Evolutionary conservation across 2,888 invertebrate genomes (phyloP).

Genomic region (Bellardia bayeri): DNA sequence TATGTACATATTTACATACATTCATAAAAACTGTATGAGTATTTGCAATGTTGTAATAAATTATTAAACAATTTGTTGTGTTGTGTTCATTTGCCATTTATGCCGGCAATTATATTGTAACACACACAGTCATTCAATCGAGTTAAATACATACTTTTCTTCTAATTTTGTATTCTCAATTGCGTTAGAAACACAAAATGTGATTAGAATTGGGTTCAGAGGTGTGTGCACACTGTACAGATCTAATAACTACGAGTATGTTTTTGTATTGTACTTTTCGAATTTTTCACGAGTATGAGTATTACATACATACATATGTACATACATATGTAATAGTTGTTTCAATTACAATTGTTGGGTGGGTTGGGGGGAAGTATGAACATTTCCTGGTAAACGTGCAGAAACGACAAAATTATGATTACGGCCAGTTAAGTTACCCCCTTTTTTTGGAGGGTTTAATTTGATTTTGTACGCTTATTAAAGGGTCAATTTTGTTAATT

Average conservation of each 20-base stretch:
- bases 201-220: background rate
- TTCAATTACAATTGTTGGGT: background rate
- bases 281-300: too few species aligned
- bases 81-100: constrained; percentile 58
- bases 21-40: background rate
- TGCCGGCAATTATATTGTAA: constrained; percentile 46
- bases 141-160: background rate
- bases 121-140: background rate
- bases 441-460: background rate
- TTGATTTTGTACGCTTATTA: background rate
- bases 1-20: background rate
- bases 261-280: too few species aligned
- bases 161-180: constrained; percentile 30
- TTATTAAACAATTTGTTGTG: constrained; percentile 62
- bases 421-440: background rate
- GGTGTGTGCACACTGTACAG: background rate
- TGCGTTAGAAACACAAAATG: background rate
- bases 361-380: background rate
- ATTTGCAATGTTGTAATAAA: constrained; percentile 59
- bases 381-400: background rate
- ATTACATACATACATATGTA: too few species aligned
- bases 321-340: too few species aligned
- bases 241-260: background rate
- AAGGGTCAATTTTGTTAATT: background rate
- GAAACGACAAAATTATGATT: background rate